Evolutionary conservation across 2,888 invertebrate species (phyloP).

Genomic region (Eupsilia transversa): DNA sequence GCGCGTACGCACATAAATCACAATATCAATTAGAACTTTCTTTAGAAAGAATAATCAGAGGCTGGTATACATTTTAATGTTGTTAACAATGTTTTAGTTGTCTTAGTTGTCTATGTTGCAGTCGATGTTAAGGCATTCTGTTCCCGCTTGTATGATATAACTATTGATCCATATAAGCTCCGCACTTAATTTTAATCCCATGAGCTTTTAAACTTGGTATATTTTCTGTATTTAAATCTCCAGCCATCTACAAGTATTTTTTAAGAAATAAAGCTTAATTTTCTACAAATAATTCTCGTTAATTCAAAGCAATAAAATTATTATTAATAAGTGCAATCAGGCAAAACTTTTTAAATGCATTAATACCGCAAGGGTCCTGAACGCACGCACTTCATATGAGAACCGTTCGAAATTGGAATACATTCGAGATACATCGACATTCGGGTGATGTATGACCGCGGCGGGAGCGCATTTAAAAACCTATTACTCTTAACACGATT

Average conservation of each 20-base stretch:
- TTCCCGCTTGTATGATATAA: neutral
- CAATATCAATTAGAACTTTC: constrained; percentile 68
- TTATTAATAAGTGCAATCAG: too few species aligned
- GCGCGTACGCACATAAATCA: constrained; percentile 65
- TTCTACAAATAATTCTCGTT: neutral
- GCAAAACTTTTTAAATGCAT: neutral
- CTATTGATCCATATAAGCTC: too few species aligned
- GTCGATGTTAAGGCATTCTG: constrained; percentile 8
- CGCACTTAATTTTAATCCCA: neutral
- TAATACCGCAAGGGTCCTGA: neutral
- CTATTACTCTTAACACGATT: constrained; percentile 84
- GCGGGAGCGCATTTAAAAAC: constrained; percentile 81
- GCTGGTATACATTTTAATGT: constrained; percentile 25
- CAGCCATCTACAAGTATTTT: neutral
- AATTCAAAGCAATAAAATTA: neutral
- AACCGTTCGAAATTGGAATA: constrained; percentile 47
- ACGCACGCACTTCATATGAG: constrained; percentile 19
- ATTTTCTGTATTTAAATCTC: neutral
- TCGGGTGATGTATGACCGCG: constrained; percentile 76
- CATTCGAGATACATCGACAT: constrained; percentile 68
- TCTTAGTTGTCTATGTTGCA: neutral
- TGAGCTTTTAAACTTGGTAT: neutral
- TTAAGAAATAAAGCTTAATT: neutral
- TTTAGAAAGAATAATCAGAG: constrained; percentile 41
- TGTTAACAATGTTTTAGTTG: neutral